Percentiles rank a stretch among this genome's conserved stretches.
Conservation (phyloP, 2,797 vertebrate genomes). For the Diplodus sargus region DNA sequence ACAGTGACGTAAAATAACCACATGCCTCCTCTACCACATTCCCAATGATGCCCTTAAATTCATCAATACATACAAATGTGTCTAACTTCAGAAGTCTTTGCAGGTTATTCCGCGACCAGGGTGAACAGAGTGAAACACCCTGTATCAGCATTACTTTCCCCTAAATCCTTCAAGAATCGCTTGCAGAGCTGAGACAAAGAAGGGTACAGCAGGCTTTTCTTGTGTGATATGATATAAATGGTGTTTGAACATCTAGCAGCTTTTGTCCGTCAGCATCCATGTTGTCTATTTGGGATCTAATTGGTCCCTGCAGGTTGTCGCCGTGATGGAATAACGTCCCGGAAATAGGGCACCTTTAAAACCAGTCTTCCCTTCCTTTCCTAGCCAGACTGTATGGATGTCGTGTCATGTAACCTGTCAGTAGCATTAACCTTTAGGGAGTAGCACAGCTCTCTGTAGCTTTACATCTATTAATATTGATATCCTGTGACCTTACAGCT, state of each 20-base stretch:
- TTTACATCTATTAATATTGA: conserved; percentile 77
- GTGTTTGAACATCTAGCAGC: not conserved
- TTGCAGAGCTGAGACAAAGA: too few species aligned
- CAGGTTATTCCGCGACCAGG: too few species aligned
- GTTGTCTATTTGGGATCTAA: conserved; percentile 15
- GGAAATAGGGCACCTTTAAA: conserved; percentile 44
- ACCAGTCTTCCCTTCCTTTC: conserved; percentile 22
- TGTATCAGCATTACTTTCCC: too few species aligned
- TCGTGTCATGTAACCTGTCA: conserved; percentile 59
- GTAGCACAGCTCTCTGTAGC: conserved; percentile 42
- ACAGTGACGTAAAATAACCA: too few species aligned
- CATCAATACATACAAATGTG: too few species aligned
- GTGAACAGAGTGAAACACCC: too few species aligned
- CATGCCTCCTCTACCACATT: too few species aligned
- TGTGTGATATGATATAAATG: not conserved
- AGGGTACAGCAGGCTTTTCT: too few species aligned
- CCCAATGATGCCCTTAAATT: too few species aligned
- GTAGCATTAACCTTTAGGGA: conserved; percentile 62
- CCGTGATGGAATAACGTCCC: conserved; percentile 22
- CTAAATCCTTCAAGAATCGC: too few species aligned
- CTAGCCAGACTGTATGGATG: conserved; percentile 40
- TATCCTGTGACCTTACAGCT: conserved; percentile 70
- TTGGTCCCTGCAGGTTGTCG: conserved; percentile 14
- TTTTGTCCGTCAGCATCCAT: conserved; percentile 12
- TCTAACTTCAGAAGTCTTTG: too few species aligned